Conservation (phyloP, 2,888 invertebrate species). For the Malacosoma neustria region DNA sequence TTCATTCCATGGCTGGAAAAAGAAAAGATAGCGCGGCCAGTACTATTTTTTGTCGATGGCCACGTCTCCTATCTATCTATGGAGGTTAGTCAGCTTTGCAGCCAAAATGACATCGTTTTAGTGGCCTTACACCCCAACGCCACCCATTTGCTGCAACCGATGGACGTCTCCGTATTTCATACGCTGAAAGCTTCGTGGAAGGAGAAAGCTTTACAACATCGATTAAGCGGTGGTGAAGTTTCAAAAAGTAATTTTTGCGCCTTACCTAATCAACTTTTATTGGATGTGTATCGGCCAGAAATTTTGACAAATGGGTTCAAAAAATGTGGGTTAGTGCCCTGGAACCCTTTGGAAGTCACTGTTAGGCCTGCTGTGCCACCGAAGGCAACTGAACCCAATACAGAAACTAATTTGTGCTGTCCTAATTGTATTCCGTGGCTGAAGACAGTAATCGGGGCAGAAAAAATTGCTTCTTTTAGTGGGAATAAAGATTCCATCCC, state of each 20-base stretch:
- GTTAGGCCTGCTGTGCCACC: constrained; percentile 4
- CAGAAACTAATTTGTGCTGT: constrained; percentile 2
- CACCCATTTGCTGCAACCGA: constrained; percentile 5
- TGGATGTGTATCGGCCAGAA: constrained; percentile 5
- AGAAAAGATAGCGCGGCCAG: neutral
- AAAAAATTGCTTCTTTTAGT: constrained; percentile 2
- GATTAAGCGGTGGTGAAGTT: constrained; percentile 3
- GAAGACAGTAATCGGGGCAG: constrained; percentile 2
- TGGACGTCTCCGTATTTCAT: constrained; percentile 3
- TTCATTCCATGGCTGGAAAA: constrained; percentile 1
- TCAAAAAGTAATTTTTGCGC: constrained; percentile 5
- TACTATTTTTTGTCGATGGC: constrained; percentile 1
- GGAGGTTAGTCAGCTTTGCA: neutral
- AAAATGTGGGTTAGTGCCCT: constrained; percentile 10
- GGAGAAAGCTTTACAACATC: constrained; percentile 3
- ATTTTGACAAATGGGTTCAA: constrained; percentile 14
- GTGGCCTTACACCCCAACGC: too few species aligned
- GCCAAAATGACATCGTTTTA: too few species aligned
- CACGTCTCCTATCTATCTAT: constrained; percentile 2
- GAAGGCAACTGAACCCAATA: constrained; percentile 3
- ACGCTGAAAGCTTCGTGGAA: constrained; percentile 4
- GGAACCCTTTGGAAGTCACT: constrained; percentile 9
- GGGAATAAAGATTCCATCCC: too few species aligned
- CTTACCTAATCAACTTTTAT: constrained; percentile 4
- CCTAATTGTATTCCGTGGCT: constrained; percentile 3